phyloP scores from a whole-genome alignment of 2,888 invertebrate genomes.

The Eupithecia subumbrata region DNA sequence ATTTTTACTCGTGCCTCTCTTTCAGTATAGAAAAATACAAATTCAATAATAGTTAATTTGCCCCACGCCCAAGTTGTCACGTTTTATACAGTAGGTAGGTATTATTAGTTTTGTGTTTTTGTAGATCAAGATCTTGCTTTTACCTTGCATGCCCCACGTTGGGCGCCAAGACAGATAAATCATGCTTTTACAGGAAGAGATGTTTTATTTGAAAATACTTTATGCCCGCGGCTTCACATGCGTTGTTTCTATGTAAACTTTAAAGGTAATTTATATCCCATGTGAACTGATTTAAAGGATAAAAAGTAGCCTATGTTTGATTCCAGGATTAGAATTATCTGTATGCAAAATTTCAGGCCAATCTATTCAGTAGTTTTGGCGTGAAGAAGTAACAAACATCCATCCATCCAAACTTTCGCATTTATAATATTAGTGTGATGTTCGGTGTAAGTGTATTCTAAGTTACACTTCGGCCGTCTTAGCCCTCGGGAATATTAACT shows the following conservation, averaged over 20 bases:
- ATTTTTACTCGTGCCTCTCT: neutral
- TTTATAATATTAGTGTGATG: neutral
- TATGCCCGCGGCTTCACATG: too few species aligned
- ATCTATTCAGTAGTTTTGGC: too few species aligned
- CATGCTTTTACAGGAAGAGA: neutral
- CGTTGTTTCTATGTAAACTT: too few species aligned
- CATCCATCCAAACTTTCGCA: too few species aligned
- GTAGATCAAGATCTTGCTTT: neutral
- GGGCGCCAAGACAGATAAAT: neutral
- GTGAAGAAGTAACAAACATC: too few species aligned
- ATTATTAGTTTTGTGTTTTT: too few species aligned
- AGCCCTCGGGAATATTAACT: slow-evolving; percentile 43
- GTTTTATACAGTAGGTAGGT: too few species aligned
- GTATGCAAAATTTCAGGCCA: too few species aligned
- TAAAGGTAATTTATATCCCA: too few species aligned
- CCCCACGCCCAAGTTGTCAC: neutral
- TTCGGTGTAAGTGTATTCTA: slow-evolving; percentile 30
- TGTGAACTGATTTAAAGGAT: too few species aligned
- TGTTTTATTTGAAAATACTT: neutral
- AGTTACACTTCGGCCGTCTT: slow-evolving; percentile 36
- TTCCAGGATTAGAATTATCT: too few species aligned
- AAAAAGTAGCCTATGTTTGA: too few species aligned
- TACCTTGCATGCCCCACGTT: neutral
- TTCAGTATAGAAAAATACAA: neutral
- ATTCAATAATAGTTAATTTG: neutral